Base-by-base conservation (phyloP, 1,140 invertebrate species). In the Camponotus floridanus region DNA sequence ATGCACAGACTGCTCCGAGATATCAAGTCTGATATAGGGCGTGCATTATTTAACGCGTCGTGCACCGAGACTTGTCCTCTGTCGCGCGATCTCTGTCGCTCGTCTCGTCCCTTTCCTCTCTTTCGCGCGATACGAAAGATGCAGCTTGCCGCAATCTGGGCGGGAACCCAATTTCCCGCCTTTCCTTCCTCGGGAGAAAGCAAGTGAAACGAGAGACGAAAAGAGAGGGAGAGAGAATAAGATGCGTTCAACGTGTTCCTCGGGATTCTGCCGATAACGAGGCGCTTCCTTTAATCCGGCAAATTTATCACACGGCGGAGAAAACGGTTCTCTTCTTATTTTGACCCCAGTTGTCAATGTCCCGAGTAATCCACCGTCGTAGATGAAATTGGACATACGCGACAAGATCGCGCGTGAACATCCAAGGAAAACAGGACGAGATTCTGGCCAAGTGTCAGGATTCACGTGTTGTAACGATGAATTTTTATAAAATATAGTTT, bases 1-100 rank as follows among this genome's bases (percentile, higher is more conserved):
- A 90, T 89, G 80, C 48, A 51, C 86, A 68, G 71, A 80, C 76
- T 92, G 65, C 26, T 31, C 15, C 92, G 90, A 92, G 92, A 94
- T 94, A 94, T 93, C 92, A 92, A 88, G 81, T 85, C 70, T 45
- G 80, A 89, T 88, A 90, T 91, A 88, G 86, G 88, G 71, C 83
- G 80, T 92, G 91, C 87, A 94, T 94, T 94, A 94, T 94, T 94
- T 92, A 92, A 87, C 85, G 79, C 83, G 76, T 89, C 89, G 80
- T 90, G 85, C 88, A 83, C 81, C 64, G 85, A 81, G 65, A 76
- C 74, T 21, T 31, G 55, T 51, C 64, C 26, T 87, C 85, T 68
- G 64, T 86, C 86, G 87, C 67, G 15, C 21, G 33, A 57, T 70
- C 26, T 71, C 64, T 11, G 15, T 67, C 65, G 6, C 11, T 45